phyloP scores from a whole-genome alignment of 2,888 invertebrate genomes.

The Eupithecia subumbrata region DNA sequence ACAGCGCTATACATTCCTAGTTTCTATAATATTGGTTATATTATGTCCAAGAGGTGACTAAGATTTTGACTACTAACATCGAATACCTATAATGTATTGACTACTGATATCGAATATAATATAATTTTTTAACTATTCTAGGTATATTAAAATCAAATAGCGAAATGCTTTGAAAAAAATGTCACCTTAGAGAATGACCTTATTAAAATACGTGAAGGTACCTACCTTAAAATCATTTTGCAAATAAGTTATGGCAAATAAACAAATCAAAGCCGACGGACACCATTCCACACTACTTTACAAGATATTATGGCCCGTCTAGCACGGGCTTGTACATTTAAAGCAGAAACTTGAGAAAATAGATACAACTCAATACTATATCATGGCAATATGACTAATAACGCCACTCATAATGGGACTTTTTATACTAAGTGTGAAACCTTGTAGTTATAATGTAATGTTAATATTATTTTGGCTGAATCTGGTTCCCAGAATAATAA shows the following conservation, averaged over 20 bases:
- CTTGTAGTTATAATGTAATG: background rate
- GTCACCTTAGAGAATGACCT: background rate
- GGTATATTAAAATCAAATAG: background rate
- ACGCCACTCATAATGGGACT: background rate
- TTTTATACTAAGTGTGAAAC: background rate
- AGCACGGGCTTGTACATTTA: background rate
- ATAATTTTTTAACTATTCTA: background rate
- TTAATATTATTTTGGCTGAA: background rate
- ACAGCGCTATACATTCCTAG: background rate
- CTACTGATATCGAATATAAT: background rate
- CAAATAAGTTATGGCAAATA: background rate
- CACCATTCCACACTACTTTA: background rate
- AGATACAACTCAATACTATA: background rate
- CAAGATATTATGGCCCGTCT: background rate
- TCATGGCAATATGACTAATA: background rate
- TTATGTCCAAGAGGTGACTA: background rate
- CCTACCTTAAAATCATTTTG: background rate
- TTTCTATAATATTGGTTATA: background rate
- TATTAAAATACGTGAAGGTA: background rate
- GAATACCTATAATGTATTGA: background rate
- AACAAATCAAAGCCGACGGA: background rate
- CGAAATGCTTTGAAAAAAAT: background rate
- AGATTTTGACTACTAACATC: background rate
- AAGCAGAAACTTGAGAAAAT: constrained; percentile 1
- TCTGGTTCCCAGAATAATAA: background rate